Conservation (phyloP, 2,797 vertebrate genomes). For the Anisognathus igniventris region DNA sequence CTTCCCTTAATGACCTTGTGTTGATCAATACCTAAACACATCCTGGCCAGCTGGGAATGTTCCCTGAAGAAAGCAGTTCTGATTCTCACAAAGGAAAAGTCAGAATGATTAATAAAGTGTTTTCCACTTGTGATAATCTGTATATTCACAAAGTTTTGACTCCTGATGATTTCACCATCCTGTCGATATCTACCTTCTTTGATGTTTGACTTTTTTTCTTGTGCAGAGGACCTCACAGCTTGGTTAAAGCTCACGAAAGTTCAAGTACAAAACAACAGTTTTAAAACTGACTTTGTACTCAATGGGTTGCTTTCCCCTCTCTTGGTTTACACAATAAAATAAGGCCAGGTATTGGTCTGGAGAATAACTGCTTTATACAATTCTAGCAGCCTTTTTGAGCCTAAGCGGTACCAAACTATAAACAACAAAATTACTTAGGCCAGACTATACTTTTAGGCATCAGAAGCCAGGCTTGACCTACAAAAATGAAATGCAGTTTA, state of each 20-base stretch:
- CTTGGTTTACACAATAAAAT: neutral
- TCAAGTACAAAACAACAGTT: neutral
- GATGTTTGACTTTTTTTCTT: slow-evolving; percentile 27
- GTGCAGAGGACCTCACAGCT: slow-evolving; percentile 16
- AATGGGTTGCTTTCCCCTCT: neutral
- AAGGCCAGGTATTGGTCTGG: neutral
- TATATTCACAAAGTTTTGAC: slow-evolving; percentile 29
- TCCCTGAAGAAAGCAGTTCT: neutral
- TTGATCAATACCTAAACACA: slow-evolving; percentile 18
- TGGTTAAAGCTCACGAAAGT: neutral
- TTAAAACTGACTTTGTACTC: neutral
- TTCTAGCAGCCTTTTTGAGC: neutral
- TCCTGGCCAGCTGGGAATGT: neutral
- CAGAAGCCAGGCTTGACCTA: neutral
- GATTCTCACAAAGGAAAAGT: slow-evolving; percentile 13
- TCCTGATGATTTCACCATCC: slow-evolving; percentile 47
- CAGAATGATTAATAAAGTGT: slow-evolving; percentile 33
- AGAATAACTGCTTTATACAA: rapidly evolving
- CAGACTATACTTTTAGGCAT: neutral
- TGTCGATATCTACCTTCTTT: slow-evolving; percentile 45
- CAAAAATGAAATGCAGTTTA: neutral
- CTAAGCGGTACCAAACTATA: neutral
- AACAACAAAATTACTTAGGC: neutral
- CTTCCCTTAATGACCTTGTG: slow-evolving; percentile 1
- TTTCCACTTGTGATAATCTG: slow-evolving; percentile 56